These are phyloP conservation scores for Chrysemys picta DNA, from an alignment of 2,113 vertebrate species.

Conservation along the genomic window DNA sequence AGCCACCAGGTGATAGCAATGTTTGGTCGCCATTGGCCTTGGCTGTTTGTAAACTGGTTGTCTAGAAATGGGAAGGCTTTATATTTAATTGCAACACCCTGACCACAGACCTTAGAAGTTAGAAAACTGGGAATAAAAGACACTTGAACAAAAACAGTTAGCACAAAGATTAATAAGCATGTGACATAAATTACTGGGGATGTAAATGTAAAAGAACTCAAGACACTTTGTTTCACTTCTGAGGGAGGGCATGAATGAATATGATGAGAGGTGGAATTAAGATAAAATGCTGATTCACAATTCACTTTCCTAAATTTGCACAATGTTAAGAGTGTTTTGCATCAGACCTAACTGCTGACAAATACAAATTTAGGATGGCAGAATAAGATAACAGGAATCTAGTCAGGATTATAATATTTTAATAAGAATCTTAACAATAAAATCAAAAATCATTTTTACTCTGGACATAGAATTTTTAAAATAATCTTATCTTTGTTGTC, in stretches of 20 bases:
- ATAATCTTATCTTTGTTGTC: not conserved
- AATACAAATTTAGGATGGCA: not conserved
- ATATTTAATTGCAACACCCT: accelerated
- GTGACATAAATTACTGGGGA: not conserved
- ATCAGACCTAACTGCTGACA: not conserved
- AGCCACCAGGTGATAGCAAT: not conserved
- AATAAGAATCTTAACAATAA: not conserved
- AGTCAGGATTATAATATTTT: not conserved
- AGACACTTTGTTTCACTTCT: not conserved
- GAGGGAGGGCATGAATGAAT: not conserved
- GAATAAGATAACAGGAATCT: not conserved
- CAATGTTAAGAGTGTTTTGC: not conserved
- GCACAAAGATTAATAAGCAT: not conserved
- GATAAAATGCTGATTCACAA: not conserved
- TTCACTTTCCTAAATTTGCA: not conserved
- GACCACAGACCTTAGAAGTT: not conserved
- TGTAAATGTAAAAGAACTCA: not conserved
- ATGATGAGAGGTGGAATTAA: not conserved
- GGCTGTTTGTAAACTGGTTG: not conserved
- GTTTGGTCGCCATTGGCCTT: accelerated
- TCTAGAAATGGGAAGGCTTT: not conserved
- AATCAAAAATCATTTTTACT: not conserved
- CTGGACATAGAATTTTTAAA: not conserved
- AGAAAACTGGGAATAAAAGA: not conserved
- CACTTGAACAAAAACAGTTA: accelerated